Evolutionary conservation across 2,797 vertebrate genomes (phyloP), one percentile per base, ranked within the genome.

Genomic region (Sandelia bainsii): DNA sequence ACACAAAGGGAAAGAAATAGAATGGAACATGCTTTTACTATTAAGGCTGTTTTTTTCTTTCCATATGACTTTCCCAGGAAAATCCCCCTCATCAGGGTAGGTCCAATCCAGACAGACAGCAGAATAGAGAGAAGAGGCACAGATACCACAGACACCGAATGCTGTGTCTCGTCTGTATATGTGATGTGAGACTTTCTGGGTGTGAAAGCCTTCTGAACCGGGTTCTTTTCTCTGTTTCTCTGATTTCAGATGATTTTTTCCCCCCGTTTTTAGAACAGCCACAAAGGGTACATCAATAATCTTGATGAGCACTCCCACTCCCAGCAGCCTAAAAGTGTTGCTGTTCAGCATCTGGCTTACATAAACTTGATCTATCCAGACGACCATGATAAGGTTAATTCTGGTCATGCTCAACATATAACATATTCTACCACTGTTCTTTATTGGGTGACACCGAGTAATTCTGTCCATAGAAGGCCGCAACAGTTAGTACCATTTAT

Each of bases 61-160:
- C 91, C 92, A 89, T 92, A 90, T 85, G 89, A 93, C 90, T 91
- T 93, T 93, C 88, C 90, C 89, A 92, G 92, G 91, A 93, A 93
- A 93, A 92, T 91, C 88, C 92, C 91, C 92, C 87, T 91, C 90
- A 84, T 88, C 90, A 87, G 90, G 68, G 77, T 84, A 81, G 83
- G 83, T 87, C 82, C 42, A 25, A 81, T 77, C 80, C 87, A 92
- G 89, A 90, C 91, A 93, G 90, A 91, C 91, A 90, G 79, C 77
- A 90, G 86, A 87, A 32, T 8, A 32, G 29, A 60, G 71, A 79
- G 87, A 86, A 62, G 75, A 89, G 77, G 78, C 75, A 51, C 66
- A 84, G 68, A 85, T 25, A 85, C 29, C 69, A 82, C 63, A 65
- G n/a, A 79, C 82, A 77, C 64, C 84, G 48, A 84, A 23, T 27